Percentiles rank a stretch among this genome's conserved stretches.
phyloP scores from a whole-genome alignment of 2,797 vertebrate species.

The Helostoma temminkii region DNA sequence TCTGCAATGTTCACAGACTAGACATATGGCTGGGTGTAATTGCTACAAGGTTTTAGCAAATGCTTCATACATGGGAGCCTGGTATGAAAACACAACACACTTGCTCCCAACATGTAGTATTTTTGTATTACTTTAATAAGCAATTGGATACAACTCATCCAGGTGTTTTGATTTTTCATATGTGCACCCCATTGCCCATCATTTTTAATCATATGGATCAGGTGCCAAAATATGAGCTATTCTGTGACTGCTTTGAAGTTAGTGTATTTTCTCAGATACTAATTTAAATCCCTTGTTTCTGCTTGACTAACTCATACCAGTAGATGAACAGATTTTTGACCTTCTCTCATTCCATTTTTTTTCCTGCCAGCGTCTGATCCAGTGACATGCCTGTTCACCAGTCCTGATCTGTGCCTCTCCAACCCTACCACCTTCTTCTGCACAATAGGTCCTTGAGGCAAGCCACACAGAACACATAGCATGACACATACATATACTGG shows the following conservation, averaged over 20 bases:
- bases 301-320: conserved; percentile 26
- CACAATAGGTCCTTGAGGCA: conserved; percentile 42
- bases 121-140: conserved; percentile 67
- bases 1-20: conserved; percentile 57
- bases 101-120: conserved; percentile 46
- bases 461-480: conserved; percentile 22
- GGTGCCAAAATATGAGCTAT: conserved; percentile 36
- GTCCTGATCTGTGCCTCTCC: conserved; percentile 38
- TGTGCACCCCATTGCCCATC: neutral
- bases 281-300: conserved; percentile 35
- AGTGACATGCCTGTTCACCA: conserved; percentile 68
- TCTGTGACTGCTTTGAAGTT: conserved; percentile 28
- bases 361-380: conserved; percentile 57
- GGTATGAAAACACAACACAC: conserved; percentile 42
- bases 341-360: conserved; percentile 74
- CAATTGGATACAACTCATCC: conserved; percentile 47
- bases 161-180: conserved; percentile 42
- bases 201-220: conserved; percentile 42
- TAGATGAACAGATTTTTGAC: conserved; percentile 65
- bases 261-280: conserved; percentile 21
- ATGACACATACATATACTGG: conserved; percentile 36
- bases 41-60: conserved; percentile 59
- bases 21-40: conserved; percentile 74
- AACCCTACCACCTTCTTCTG: conserved; percentile 48
- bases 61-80: conserved; percentile 36